Evolutionary conservation across 2,888 invertebrate genomes (phyloP).

Genomic region (Heliconius aoede): DNA sequence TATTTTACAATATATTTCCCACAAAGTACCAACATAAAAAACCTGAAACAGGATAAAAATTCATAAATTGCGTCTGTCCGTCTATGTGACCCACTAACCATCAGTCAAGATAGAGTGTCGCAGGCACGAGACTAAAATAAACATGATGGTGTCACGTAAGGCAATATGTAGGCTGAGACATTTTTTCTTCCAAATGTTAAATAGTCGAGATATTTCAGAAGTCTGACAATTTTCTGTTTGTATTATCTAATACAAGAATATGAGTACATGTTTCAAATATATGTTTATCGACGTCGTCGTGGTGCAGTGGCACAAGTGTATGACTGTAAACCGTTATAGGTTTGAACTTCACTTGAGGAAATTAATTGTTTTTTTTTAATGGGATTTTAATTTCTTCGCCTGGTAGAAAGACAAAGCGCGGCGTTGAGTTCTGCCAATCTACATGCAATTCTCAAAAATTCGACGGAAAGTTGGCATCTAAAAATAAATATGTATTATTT

Average conservation of each 20-base stretch:
- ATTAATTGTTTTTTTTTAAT: no score
- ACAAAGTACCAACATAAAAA: background rate
- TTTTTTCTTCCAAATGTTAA: conserved; percentile 25
- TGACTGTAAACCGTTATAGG: no score
- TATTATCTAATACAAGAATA: background rate
- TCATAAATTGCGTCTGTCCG: conserved; percentile 34
- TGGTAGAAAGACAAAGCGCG: no score
- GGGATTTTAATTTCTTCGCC: no score
- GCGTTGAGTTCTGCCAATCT: no score
- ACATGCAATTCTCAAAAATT: no score
- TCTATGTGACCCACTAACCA: conserved; percentile 31
- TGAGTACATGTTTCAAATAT: no score
- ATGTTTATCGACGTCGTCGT: no score
- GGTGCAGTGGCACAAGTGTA: no score
- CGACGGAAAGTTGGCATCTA: no score
- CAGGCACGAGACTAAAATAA: conserved; percentile 27
- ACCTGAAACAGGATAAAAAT: conserved; percentile 1
- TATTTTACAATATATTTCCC: background rate
- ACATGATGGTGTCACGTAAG: conserved; percentile 36
- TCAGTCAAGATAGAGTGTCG: conserved; percentile 38
- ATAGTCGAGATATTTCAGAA: conserved; percentile 2
- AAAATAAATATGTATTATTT: no score
- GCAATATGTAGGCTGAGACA: conserved; percentile 33
- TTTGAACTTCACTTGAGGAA: no score
- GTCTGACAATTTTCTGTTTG: background rate